Evolutionary conservation across 2,888 invertebrate genomes (phyloP).

Genomic region (Oscheius sp.): DNA sequence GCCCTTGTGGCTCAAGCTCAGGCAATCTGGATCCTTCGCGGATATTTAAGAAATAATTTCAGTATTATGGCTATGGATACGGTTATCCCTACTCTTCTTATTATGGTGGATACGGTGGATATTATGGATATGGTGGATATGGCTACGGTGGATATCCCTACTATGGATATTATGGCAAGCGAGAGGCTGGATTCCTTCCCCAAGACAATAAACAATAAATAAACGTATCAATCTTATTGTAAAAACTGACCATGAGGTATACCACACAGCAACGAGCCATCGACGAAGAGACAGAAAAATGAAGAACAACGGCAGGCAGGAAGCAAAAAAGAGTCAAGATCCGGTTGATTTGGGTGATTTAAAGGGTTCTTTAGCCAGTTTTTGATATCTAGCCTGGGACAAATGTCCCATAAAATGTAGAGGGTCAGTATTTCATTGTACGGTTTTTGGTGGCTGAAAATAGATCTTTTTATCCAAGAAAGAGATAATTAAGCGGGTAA

Average conservation of each 20-base stretch:
- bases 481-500: too few species aligned
- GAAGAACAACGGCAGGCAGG: background rate
- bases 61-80: constrained; percentile 19
- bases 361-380: background rate
- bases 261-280: background rate
- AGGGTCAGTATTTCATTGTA: background rate
- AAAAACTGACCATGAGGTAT: constrained; percentile 16
- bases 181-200: background rate
- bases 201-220: too few species aligned
- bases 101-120: constrained; percentile 29
- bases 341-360: background rate
- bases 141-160: background rate
- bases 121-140: too few species aligned
- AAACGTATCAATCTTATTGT: background rate
- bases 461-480: too few species aligned
- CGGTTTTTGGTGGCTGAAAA: too few species aligned
- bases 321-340: background rate
- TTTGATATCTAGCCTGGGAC: background rate
- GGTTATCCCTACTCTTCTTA: constrained; percentile 32
- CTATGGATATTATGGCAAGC: background rate
- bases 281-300: background rate
- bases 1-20: too few species aligned
- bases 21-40: too few species aligned
- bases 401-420: background rate
- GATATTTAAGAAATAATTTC: too few species aligned